These are phyloP conservation scores for Patiria miniata DNA, from an alignment of 35 echinoderm and acorn worm genomes.

Conservation along the genomic window DNA sequence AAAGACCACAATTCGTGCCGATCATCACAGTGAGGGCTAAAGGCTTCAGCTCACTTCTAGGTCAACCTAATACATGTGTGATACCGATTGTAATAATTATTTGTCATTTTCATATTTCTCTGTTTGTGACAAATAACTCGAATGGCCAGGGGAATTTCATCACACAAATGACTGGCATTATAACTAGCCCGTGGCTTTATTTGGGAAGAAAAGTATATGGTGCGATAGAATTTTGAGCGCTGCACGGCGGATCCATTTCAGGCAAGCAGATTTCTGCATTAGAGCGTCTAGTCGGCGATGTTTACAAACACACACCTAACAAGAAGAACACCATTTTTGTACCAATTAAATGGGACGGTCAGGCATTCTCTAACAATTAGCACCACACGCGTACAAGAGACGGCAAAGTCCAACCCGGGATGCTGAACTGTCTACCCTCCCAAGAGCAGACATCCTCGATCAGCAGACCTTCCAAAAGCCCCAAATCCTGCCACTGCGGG, in stretches of 20 bases:
- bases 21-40: too few species aligned
- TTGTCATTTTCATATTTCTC: too few species aligned
- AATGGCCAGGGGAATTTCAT: too few species aligned
- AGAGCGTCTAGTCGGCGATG: not conserved
- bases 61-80: too few species aligned
- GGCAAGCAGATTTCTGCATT: conserved; percentile 1
- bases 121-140: too few species aligned
- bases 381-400: conserved; percentile 2
- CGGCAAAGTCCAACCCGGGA: not conserved
- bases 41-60: too few species aligned
- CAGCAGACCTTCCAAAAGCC: not conserved
- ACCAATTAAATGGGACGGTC: not conserved
- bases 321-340: conserved; percentile 17
- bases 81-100: too few species aligned
- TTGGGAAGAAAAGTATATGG: too few species aligned
- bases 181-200: too few species aligned
- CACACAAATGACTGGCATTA: too few species aligned
- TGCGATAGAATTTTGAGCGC: not conserved
- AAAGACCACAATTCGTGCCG: too few species aligned
- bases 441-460: not conserved
- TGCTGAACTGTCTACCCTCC: conserved; percentile 8
- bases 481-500: not conserved
- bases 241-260: conserved; percentile 10
- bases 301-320: conserved; percentile 23
- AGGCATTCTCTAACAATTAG: conserved; percentile 6